Percentiles rank a stretch among this genome's conserved stretches.
phyloP scores from a whole-genome alignment of 2,888 invertebrate genomes.

The Campoletis raptor region DNA sequence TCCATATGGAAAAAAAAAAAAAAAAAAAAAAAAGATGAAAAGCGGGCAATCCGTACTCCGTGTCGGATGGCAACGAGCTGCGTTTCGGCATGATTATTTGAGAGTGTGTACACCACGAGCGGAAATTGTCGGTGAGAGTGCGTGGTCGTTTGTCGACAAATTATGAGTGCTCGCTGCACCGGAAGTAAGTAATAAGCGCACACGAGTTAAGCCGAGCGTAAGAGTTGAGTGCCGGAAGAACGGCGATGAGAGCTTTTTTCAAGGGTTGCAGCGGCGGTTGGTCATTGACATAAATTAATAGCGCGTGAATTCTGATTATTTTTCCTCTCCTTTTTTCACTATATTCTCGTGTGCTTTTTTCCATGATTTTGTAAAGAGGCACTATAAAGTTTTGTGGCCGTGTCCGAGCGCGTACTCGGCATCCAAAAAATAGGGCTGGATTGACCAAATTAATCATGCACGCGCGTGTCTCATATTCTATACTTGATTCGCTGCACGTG shows the following conservation, averaged over 20 bases:
- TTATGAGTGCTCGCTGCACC: constrained; percentile 57
- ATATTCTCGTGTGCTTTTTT: not conserved
- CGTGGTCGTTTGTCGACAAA: constrained; percentile 56
- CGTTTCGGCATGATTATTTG: constrained; percentile 33
- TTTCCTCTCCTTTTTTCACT: not conserved
- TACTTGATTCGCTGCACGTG: too few relatives aligned
- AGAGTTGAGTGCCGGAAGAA: constrained; percentile 46
- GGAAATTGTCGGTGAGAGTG: constrained; percentile 32
- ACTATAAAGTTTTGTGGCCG: not conserved
- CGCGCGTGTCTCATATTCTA: too few relatives aligned
- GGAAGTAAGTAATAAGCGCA: constrained; percentile 60
- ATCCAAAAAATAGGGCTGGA: not conserved
- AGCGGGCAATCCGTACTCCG: not conserved
- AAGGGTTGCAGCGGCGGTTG: not conserved
- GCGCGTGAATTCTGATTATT: constrained; percentile 32
- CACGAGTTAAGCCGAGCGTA: constrained; percentile 29
- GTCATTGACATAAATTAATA: constrained; percentile 74
- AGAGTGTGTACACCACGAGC: constrained; percentile 2
- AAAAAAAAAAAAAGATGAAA: too few relatives aligned
- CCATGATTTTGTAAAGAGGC: not conserved
- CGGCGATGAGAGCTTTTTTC: constrained; percentile 20
- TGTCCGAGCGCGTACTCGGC: not conserved
- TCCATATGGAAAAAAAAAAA: too few relatives aligned
- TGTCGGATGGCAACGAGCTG: not conserved
- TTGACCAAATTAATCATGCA: too few relatives aligned